These are phyloP conservation scores for Trachelus tabidus DNA, from an alignment of 2,888 invertebrate species.

Conservation along the genomic window DNA sequence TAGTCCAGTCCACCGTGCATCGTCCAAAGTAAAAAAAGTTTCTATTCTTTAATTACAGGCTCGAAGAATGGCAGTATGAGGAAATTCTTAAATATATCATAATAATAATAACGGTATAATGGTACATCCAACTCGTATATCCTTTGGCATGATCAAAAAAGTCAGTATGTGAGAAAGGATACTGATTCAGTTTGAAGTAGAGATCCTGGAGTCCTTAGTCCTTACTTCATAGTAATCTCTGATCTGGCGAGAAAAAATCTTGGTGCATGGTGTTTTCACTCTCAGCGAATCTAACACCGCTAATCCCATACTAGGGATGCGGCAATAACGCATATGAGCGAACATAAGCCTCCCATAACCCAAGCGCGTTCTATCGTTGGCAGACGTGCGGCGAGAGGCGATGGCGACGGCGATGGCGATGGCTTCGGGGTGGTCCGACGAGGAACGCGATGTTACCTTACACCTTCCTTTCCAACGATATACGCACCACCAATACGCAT, in stretches of 20 bases:
- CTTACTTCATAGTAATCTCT: slow-evolving; percentile 25
- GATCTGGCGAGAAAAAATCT: slow-evolving; percentile 17
- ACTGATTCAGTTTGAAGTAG: background rate
- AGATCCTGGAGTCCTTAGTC: background rate
- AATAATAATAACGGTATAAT: background rate
- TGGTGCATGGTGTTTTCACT: slow-evolving; percentile 29
- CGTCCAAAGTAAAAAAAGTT: background rate
- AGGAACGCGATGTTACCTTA: slow-evolving; percentile 56
- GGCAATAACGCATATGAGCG: slow-evolving; percentile 13
- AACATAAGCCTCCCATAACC: slow-evolving; percentile 12
- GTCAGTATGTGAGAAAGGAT: background rate
- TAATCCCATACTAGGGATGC: slow-evolving; percentile 27
- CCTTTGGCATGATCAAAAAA: background rate
- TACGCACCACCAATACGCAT: slow-evolving; percentile 57
- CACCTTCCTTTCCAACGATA: slow-evolving; percentile 50
- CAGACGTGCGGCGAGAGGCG: background rate
- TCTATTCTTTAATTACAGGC: too few species aligned
- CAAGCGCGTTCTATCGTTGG: slow-evolving; percentile 4
- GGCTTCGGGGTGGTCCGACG: slow-evolving; percentile 54
- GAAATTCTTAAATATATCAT: too few species aligned
- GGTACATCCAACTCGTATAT: background rate
- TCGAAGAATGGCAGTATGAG: too few species aligned
- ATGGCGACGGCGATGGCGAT: slow-evolving; percentile 20
- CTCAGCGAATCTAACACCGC: slow-evolving; percentile 36
- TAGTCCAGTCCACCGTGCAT: background rate